These are phyloP conservation scores for Parauchenoglanis punctatus DNA, from an alignment of 2,797 vertebrate species.

Conservation along the genomic window DNA sequence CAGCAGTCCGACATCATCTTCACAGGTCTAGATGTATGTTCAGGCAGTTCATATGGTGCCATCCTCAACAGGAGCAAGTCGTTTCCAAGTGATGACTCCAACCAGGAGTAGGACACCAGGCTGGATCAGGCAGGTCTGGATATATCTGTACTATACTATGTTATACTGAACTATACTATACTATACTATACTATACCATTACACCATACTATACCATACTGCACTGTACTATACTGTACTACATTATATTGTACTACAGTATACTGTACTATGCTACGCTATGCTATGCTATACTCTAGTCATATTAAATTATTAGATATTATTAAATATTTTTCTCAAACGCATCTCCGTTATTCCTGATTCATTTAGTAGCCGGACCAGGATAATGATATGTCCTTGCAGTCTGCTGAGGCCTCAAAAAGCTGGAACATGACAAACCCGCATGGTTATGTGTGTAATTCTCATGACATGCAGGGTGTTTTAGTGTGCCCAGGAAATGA, in stretches of 20 bases:
- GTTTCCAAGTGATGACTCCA: too few species aligned
- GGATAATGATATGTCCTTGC: not conserved
- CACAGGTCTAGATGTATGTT: too few species aligned
- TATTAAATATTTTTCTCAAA: not conserved
- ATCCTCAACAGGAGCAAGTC: too few species aligned
- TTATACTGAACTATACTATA: not conserved
- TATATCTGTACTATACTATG: not conserved
- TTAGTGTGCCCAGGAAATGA: not conserved
- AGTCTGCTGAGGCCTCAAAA: not conserved
- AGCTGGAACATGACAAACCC: not conserved
- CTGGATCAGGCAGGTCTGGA: too few species aligned
- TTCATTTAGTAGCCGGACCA: not conserved
- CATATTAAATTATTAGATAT: not conserved
- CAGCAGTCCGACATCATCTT: too few species aligned
- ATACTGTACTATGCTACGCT: not conserved
- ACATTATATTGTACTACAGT: not conserved
- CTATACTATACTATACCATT: not conserved
- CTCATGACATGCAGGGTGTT: not conserved
- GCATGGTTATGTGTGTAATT: not conserved
- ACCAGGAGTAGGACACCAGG: too few species aligned
- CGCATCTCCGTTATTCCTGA: not conserved
- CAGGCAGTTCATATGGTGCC: too few species aligned
- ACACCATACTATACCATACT: not conserved
- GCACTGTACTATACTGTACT: not conserved
- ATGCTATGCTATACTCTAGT: not conserved